Evolutionary conservation across 2,888 invertebrate genomes (phyloP), one percentile per base, ranked within the genome.

Genomic region (Clitarchus hookeri): DNA sequence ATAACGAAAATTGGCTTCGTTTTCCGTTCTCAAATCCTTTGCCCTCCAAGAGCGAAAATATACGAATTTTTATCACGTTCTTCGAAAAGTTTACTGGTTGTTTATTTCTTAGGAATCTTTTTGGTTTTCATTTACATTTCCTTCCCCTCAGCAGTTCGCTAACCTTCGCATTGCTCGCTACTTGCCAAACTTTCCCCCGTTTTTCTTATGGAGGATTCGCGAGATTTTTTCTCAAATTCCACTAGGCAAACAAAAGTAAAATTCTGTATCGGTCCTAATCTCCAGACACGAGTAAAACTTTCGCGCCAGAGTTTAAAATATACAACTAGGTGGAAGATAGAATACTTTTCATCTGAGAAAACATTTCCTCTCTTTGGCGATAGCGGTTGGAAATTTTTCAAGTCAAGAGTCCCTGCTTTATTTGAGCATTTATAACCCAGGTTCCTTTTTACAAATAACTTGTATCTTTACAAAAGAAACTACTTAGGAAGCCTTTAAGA

Each of bases 81-180:
- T n/a, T n/a, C 65, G 65, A n/a, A 65, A 65, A 65, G 65, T 65
- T 65, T 65, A 16, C 65, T 65, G 6, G 65, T 65, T 65, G 65
- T 65, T 65, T 65, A 65, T 65, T 65, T 65, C 65, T n/a, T 65
- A 23, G 65, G 16, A 65, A 65, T n/a, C 65, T 65, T 65, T 65
- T 65, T 23, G 65, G 65, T 23, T 65, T 65, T n/a, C 65, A 65
- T 65, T 65, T 65, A 2, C 65, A 65, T 65, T 65, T 23, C 65
- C 65, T 65, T 53, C 65, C 65, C 65, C n/a, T 23, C 0, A 65
- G 65, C n/a, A n/a, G 65, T 65, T 23, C n/a, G 65, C 65, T 65
- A 65, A 65, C 65, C 65, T 65, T 48, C 65, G 13, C 65, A 65
- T 23, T 23, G 65, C 65, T 65, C 65, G 23, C 65, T 65, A 65